Conservation (phyloP, 2,797 vertebrate species). For the Dendrocincla tyrannina region DNA sequence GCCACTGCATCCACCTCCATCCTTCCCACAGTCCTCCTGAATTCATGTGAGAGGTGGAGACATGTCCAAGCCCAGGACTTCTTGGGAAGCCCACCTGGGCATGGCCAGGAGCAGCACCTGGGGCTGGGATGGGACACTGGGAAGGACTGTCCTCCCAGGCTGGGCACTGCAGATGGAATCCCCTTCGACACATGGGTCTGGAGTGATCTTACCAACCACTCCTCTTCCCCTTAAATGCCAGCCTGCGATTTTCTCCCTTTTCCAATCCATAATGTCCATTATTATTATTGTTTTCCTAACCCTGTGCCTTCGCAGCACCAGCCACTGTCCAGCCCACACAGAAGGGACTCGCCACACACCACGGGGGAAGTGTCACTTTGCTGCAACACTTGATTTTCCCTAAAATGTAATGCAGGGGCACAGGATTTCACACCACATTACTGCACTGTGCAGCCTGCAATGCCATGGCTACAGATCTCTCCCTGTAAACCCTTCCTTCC, state of each 20-base stretch:
- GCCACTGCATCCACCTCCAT: background rate
- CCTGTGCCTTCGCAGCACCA: background rate
- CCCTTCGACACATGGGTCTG: rapidly evolving
- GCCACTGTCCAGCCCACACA: rapidly evolving
- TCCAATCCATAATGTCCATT: rapidly evolving
- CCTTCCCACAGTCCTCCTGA: background rate
- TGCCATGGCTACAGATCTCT: background rate
- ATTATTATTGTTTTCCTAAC: background rate
- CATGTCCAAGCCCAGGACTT: rapidly evolving
- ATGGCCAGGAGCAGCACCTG: background rate
- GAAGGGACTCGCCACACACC: background rate
- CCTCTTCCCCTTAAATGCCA: background rate
- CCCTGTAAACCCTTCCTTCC: background rate
- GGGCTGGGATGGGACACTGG: background rate
- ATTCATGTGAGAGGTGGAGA: rapidly evolving
- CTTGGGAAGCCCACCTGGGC: background rate
- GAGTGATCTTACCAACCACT: background rate
- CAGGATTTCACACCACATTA: background rate
- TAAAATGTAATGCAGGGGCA: background rate
- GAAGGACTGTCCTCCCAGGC: rapidly evolving
- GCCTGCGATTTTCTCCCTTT: background rate
- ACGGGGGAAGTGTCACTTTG: background rate
- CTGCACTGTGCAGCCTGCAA: background rate
- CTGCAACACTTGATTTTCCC: background rate
- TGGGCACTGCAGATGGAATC: rapidly evolving